Conservation (phyloP, 2,113 vertebrate species). For the Xiphophorus maculatus region DNA sequence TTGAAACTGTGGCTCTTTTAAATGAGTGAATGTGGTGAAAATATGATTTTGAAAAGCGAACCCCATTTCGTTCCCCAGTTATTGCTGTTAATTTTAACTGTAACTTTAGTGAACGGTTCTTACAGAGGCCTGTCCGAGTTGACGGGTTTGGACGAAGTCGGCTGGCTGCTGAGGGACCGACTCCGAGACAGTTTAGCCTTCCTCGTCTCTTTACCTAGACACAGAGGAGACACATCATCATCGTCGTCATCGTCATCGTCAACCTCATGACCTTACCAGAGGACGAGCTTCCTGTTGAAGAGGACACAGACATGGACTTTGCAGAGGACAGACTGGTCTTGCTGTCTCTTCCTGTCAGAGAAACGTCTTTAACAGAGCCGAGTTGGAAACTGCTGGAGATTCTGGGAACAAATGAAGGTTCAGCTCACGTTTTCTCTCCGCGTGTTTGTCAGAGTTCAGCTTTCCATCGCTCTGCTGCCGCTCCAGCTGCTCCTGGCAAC, state of each 20-base stretch:
- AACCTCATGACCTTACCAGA: slow-evolving; percentile 23
- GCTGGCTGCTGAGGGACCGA: slow-evolving; percentile 92
- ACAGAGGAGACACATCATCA: slow-evolving; percentile 3
- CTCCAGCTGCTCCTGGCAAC: slow-evolving; percentile 62
- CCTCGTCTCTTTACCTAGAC: slow-evolving; percentile 90
- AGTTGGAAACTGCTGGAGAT: not conserved
- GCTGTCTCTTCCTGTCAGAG: slow-evolving; percentile 85
- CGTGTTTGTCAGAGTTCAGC: slow-evolving; percentile 35
- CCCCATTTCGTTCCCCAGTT: too few relatives aligned
- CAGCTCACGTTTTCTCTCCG: slow-evolving; percentile 58
- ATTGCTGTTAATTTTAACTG: too few relatives aligned
- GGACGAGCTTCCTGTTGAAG: slow-evolving; percentile 79
- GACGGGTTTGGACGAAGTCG: slow-evolving; percentile 85
- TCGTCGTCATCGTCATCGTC: slow-evolving; percentile 5
- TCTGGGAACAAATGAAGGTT: not conserved
- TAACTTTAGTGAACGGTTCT: slow-evolving; percentile 26
- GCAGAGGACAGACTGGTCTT: slow-evolving; percentile 81
- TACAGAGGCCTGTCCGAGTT: slow-evolving; percentile 88
- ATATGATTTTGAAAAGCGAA: too few relatives aligned
- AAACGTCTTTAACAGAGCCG: slow-evolving; percentile 6
- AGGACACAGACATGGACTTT: slow-evolving; percentile 83
- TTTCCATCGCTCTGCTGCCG: slow-evolving; percentile 57
- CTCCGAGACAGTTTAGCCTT: slow-evolving; percentile 92
- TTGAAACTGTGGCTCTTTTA: too few relatives aligned
- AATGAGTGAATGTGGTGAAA: too few relatives aligned